A percentile compares a stretch with the other conserved stretches of the same genome.
Conservation (phyloP, 2,113 vertebrate species). For the Plestiodon gilberti region DNA sequence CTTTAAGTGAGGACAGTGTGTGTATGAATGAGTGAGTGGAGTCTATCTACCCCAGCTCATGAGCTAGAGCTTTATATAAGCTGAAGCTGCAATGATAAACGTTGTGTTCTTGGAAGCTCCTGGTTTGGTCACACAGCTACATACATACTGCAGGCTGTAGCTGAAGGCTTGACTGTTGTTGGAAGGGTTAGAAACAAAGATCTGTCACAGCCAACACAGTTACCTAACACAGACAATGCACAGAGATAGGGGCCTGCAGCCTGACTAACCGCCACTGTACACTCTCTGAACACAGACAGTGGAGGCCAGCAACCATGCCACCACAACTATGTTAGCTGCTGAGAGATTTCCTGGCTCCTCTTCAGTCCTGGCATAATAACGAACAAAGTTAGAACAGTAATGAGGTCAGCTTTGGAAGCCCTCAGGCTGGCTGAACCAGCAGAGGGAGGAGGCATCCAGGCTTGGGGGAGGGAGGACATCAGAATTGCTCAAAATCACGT, state of each 20-base stretch:
- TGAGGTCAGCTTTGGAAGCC: background rate
- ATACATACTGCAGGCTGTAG: background rate
- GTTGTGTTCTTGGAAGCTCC: background rate
- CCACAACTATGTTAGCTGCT: background rate
- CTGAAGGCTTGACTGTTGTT: background rate
- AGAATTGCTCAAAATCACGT: background rate
- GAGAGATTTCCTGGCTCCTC: background rate
- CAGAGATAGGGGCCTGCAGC: background rate
- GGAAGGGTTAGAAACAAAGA: background rate
- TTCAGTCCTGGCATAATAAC: background rate
- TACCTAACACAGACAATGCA: background rate
- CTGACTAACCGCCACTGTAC: background rate
- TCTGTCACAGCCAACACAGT: background rate
- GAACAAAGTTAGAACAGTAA: background rate
- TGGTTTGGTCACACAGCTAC: background rate
- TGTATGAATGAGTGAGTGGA: no score
- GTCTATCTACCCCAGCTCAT: background rate
- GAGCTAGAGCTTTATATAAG: background rate
- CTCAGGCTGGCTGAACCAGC: no score
- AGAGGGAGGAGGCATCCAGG: background rate
- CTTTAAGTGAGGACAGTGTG: no score
- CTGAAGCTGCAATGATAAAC: background rate
- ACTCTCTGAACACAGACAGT: background rate
- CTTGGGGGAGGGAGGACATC: background rate
- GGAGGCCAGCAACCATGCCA: no score